phyloP scores from a whole-genome alignment of 2,888 invertebrate genomes.

The Tribolium freemani region DNA sequence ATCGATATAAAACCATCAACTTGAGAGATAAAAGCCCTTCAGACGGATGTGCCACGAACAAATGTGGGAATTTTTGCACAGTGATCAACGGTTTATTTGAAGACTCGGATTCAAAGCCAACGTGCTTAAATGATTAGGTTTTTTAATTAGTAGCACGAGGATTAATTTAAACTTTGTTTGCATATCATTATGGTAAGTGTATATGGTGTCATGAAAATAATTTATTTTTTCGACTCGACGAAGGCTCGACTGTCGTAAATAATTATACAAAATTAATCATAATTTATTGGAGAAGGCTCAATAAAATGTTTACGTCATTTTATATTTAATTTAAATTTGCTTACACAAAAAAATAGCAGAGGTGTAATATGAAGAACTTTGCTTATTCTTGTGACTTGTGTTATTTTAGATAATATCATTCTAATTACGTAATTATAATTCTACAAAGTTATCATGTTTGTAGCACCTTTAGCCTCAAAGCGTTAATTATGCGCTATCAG shows the following conservation, averaged over 20 bases:
- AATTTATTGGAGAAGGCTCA: background rate
- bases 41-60: constrained; percentile 15
- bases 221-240: background rate
- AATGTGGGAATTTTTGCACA: constrained; percentile 19
- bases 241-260: background rate
- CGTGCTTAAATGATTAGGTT: background rate
- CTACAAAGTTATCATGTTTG: background rate
- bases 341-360: no score
- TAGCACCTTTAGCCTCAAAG: background rate
- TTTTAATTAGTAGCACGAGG: background rate
- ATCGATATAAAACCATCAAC: constrained; percentile 40
- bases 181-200: constrained; percentile 1
- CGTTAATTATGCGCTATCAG: background rate
- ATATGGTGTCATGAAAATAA: background rate
- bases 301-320: background rate
- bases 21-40: constrained; percentile 34
- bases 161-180: background rate
- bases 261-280: background rate
- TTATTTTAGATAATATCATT: background rate
- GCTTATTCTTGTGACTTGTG: background rate
- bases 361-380: background rate
- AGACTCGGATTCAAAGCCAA: background rate
- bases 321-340: background rate
- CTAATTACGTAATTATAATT: background rate
- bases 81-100: background rate